Evolutionary conservation across 1,140 invertebrate species (phyloP), one percentile per base, ranked within the genome.

Genomic region (Drosophila nasuta): DNA sequence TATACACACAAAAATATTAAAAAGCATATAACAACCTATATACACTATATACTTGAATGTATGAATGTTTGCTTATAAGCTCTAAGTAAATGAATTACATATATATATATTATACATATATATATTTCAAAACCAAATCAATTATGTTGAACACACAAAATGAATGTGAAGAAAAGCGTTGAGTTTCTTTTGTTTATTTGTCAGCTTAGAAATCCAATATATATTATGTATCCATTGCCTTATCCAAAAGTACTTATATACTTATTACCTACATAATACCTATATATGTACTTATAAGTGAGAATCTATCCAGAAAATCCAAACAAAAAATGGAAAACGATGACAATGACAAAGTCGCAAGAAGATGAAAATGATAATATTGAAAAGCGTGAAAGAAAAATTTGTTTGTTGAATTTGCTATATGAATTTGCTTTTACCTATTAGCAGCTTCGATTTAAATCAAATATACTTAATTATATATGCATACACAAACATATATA

Each of bases 361-460:
- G 25, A 30, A 25, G 17, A 68, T 33, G 28, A 54, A 20, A 33
- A 66, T 28, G 43, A 64, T 25, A 57, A 48, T 48, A 15, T 3
- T 13, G 15, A 7, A 17, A 8, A 48, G 20, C 20, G 13, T 20
- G 15, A 17, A 3, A 15, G 17, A 48, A 57, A 75, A 43, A 78
- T 90, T 86, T 89, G 86, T 90, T 83, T 90, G 87, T 86, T 86
- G 66, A 81, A 89, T 90, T 80, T 80, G 66, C 70, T 69, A 68
- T 63, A 54, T 79, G 70, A 77, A 74, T 80, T 90, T 89, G 86
- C 87, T 89, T 90, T 82, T 75, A 77, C 69, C 74, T 81, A 85
- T 89, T 89, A 89, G 86, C 86, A 89, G 86, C 86, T 90, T 90
- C 73, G 75, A 88, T 81, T 88, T 88, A 89, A 87, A 87, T 89